Evolutionary conservation across 2,888 invertebrate genomes (phyloP), one percentile per base, ranked within the genome.

Genomic region (Strigamia crassipes): DNA sequence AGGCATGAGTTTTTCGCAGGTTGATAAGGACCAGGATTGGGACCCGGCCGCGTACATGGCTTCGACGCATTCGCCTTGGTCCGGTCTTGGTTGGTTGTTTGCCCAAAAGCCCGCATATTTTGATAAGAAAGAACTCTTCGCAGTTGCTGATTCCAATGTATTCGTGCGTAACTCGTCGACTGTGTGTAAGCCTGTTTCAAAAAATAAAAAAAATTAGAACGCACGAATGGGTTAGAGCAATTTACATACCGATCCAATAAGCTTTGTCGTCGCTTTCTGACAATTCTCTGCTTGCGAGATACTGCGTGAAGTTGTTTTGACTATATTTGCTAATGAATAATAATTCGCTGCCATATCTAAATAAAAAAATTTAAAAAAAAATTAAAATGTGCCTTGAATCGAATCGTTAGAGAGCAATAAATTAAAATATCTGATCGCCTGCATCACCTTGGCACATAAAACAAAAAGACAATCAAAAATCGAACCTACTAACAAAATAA

Each of bases 41-140:
- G 90, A 91, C 83, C 92, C 92, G 85, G 92, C 91, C 80, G 84
- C 83, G 82, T 86, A 84, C 82, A 85, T 85, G 66, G 87, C 86
- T 80, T 86, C 94, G 10, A 97, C 96, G 89, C 97, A 97, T 90
- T 96, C 95, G 79, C 97, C 97, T 34, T 92, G 92, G 85, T 91
- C 91, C 18, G 96, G 93, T 88, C 96, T 92, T 2, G 97, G 97
- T 88, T 97, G 96, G 86, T 92, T 92, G 84, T 94, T 89, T 81
- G 94, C 94, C 97, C 97, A 97, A 89, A 96, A 97, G 84, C 93
- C 93, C 84, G 96, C 94, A 88, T 96, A 96, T 89, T 96, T 96
- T 9, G 96, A 96, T 83, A 96, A 94, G 85, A 96, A 90, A 84
- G 94, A 92, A 81, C 96, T 96, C 27, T 81, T 81, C 1, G 23